Base-by-base conservation (phyloP, 92 coral and sea anemone species). In the Muricea muricata region DNA sequence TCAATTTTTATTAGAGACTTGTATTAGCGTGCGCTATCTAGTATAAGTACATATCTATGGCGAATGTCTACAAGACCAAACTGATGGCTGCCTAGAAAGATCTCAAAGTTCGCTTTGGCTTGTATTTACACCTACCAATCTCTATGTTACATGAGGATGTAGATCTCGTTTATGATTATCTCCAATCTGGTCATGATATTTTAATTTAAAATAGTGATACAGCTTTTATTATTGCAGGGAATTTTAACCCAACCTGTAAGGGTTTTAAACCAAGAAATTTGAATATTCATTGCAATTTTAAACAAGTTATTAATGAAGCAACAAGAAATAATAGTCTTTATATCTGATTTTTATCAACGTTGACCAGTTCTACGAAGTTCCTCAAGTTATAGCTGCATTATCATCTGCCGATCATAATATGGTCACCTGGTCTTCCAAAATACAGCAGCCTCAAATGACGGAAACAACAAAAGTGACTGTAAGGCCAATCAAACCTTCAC, bases 281-380 rank as follows among this genome's bases (percentile, higher is more conserved):
- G 68, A 25, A 30, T 2, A 24, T 21, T 17, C 33, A 60, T 10
- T 48, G 56, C 13, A 48, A 48, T 48, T 29, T 73, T n/a, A 73
- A 60, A 60, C 68, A 60, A 28, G 68, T 60, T 11, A 18, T 60
- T 25, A 60, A 60, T 5, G 58, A 73, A 42, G 50, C 57, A n/a
- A 73, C 79, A 42, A 39, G 75, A 73, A 73, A 73, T 29, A 39
- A 37, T 73, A 37, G n/a, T n/a, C n/a, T 24, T 57, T 57, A 23
- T 20, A 57, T 57, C 26, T 57, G 9, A 60, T 60, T 30, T 60
- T 60, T 20, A 23, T 34, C 34, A 60, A 60, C 28, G 34, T 60
- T 9, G 28, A 30, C 8, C 34, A 24, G 33, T 21, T 60, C 17
- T 69, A 69, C 23, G 48, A 69, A 69, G 34, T 32, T 13, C 75